These are phyloP conservation scores for Graptemys geographica DNA, from an alignment of 2,797 vertebrate genomes.

Conservation along the genomic window DNA sequence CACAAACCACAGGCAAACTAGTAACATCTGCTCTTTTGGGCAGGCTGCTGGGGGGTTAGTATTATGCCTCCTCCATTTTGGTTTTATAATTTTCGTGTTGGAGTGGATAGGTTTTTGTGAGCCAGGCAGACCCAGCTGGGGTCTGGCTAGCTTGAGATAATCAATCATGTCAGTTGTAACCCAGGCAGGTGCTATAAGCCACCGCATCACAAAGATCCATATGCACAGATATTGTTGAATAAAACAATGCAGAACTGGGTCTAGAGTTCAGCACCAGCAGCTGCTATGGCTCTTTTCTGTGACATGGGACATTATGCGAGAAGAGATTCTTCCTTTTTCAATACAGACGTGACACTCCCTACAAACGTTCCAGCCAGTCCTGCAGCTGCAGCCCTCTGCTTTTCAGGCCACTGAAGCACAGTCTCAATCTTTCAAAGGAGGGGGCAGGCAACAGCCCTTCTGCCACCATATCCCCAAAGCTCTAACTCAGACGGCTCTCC, in stretches of 20 bases:
- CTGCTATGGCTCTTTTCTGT: neutral
- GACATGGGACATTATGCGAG: neutral
- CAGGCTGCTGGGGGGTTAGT: neutral
- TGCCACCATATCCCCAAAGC: neutral
- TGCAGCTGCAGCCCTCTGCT: neutral
- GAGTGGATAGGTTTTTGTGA: neutral
- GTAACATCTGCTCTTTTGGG: neutral
- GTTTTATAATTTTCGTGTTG: neutral
- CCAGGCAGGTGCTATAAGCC: neutral
- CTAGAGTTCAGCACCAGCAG: neutral
- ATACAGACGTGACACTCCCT: no score
- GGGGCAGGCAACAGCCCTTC: neutral
- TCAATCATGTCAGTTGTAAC: neutral
- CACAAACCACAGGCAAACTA: neutral
- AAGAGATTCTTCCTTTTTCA: neutral
- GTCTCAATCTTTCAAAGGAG: neutral
- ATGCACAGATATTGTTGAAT: neutral
- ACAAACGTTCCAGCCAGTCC: no score
- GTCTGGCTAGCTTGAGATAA: neutral
- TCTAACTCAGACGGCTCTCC: neutral
- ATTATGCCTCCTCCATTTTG: neutral
- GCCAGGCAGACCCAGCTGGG: neutral
- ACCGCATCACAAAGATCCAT: neutral
- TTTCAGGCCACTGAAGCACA: neutral
- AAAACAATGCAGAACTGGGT: no score